Evolutionary conservation across 1,140 invertebrate genomes (phyloP).

Genomic region (Lepidurus packardi): DNA sequence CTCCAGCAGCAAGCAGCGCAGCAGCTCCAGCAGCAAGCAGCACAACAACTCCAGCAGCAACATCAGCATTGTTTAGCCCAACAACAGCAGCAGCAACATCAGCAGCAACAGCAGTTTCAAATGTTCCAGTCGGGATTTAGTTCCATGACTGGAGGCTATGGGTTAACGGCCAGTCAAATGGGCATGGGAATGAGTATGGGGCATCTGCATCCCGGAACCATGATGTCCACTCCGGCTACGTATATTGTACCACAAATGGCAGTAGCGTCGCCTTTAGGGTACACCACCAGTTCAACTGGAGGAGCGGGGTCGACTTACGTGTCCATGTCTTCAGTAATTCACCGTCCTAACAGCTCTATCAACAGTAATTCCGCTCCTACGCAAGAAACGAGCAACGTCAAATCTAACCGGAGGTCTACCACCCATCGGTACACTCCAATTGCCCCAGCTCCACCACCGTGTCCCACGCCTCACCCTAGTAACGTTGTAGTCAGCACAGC

Average conservation of each 20-base stretch:
- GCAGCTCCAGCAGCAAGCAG: conserved; percentile 30
- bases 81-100: conserved; percentile 33
- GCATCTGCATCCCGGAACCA: conserved; percentile 35
- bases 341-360: conserved; percentile 43
- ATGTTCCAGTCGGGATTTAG: conserved; percentile 34
- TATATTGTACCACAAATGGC: conserved; percentile 45
- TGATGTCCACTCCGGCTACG: conserved; percentile 31
- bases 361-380: conserved; percentile 37
- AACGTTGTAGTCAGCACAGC: conserved; percentile 37
- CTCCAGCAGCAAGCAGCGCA: conserved; percentile 39
- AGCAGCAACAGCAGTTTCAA: conserved; percentile 34
- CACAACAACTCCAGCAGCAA: conserved; percentile 29
- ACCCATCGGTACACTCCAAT: conserved; percentile 37
- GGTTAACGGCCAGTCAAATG: conserved; percentile 25
- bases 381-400: conserved; percentile 24
- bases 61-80: conserved; percentile 33
- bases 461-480: conserved; percentile 41
- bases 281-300: conserved; percentile 23
- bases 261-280: conserved; percentile 47
- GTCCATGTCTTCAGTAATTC: conserved; percentile 56
- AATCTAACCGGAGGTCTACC: conserved; percentile 26
- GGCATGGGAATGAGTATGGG: conserved; percentile 27
- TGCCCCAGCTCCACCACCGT: conserved; percentile 36
- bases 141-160: conserved; percentile 31
- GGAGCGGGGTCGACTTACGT: conserved; percentile 37